Evolutionary conservation across 1,140 invertebrate species (phyloP).

Genomic region (Drosophila subobscura): DNA sequence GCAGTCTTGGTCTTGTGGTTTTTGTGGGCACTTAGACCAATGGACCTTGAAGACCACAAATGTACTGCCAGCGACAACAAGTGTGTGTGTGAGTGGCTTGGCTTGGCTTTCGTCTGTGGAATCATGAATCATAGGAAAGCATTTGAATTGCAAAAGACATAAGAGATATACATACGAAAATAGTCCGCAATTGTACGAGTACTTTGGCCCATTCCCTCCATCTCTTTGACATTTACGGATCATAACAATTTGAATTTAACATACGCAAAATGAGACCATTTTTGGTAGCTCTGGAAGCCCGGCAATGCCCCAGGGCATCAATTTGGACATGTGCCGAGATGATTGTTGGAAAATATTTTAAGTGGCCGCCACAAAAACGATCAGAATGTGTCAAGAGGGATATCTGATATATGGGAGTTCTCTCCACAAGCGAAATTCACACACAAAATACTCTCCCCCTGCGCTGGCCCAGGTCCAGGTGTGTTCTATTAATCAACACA

Average conservation of each 20-base stretch:
- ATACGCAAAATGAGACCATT: conserved; percentile 78
- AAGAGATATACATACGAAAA: conserved; percentile 44
- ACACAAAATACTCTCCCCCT: neutral
- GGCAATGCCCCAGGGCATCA: conserved; percentile 79
- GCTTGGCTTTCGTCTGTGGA: too few relatives aligned
- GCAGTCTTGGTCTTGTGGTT: conserved; percentile 46
- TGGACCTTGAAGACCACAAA: conserved; percentile 61
- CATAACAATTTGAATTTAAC: conserved; percentile 82
- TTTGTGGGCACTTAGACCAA: conserved; percentile 50
- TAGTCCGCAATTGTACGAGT: conserved; percentile 34
- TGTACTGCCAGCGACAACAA: conserved; percentile 26
- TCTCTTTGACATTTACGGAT: conserved; percentile 81
- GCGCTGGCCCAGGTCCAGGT: conserved; percentile 48
- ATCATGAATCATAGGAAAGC: conserved; percentile 57
- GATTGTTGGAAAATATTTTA: conserved; percentile 69
- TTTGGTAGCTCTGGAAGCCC: conserved; percentile 46
- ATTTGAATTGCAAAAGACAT: conserved; percentile 79
- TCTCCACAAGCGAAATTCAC: conserved; percentile 28
- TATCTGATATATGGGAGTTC: conserved; percentile 6
- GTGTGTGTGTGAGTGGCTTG: neutral
- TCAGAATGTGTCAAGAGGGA: conserved; percentile 45
- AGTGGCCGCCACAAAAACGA: conserved; percentile 55
- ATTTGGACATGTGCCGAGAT: conserved; percentile 77
- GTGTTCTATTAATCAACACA: conserved; percentile 73
- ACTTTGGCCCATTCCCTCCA: conserved; percentile 1